Evolutionary conservation across 37 sponge, comb jelly and placozoan genomes (phyloP), one percentile per base, ranked within the genome.

Genomic region (Aplysina aerophoba): DNA sequence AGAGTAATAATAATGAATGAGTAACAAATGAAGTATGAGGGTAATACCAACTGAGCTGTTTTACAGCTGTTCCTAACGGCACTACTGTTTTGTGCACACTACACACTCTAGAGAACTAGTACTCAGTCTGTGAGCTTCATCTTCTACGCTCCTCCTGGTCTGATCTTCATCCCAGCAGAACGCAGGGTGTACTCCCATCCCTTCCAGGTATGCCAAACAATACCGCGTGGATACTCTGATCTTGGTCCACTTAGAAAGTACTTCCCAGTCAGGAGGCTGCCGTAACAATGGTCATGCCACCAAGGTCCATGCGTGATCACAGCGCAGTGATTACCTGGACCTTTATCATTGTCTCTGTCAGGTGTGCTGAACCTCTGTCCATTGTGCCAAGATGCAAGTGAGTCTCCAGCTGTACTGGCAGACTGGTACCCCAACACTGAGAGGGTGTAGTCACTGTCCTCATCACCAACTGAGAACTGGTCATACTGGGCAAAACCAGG

Each of bases 161-260:
- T 50, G 56, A 81, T 35, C 63, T 81, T 81, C 82, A 81, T 81
- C 62, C 15, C 82, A 20, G 82, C 55, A 59, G 27, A 55, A 34
- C 30, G 55, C 13, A 81, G 61, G 21, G 82, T 58, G 13, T 81
- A 62, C 31, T 33, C 21, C 0, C 8, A 5, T 20, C 82, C 61
- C 25, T 33, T 81, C 59, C 59, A 81, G 30, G 15, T 16, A 3
- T 81, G 15, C 82, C 82, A 81, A 62, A 15, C 58, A 8, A 81
- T 62, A 39, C 82, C 61, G 24, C 55, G 39, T 58, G 31, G 25
- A 73, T 73, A 73, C 8, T 37, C 31, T 21, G 78, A 15, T 40
- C 13, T 24, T 3, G 8, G 6, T 2, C 78, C 78, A 44, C 8
- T 44, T 19, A 20, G 44, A 44, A 31, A 30, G 39, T 61, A 81